Conservation (phyloP, 2,888 invertebrate species). For the Pantelozetes paolii region DNA sequence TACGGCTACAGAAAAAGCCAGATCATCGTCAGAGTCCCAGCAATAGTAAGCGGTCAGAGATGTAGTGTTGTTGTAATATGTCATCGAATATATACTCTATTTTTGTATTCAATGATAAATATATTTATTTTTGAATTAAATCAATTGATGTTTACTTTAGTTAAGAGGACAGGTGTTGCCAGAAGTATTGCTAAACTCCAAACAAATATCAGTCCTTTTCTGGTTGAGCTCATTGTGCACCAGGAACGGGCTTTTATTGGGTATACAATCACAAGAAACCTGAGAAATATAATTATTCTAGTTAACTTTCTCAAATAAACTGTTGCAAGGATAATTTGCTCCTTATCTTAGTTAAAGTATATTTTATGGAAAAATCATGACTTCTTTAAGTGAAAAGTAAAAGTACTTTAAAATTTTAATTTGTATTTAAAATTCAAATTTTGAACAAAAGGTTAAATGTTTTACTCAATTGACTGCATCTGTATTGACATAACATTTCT, state of each 20-base stretch:
- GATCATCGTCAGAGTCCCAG: conserved; percentile 47
- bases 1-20: conserved; percentile 50
- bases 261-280: conserved; percentile 47
- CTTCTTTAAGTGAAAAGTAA: too few species aligned
- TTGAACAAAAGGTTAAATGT: too few species aligned
- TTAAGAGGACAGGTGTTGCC: conserved; percentile 46
- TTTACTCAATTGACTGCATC: too few species aligned
- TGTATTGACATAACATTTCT: not conserved
- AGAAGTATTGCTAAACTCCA: conserved; percentile 46
- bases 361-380: too few species aligned
- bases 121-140: conserved; percentile 1
- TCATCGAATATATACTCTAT: conserved; percentile 48
- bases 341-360: too few species aligned
- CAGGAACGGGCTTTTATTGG: conserved; percentile 47
- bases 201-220: conserved; percentile 46
- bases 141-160: conserved; percentile 43
- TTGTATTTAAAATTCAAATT: too few species aligned
- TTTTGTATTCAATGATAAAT: not conserved
- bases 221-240: conserved; percentile 47
- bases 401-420: too few species aligned
- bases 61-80: conserved; percentile 49
- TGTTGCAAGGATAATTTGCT: not conserved
- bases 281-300: conserved; percentile 8
- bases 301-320: not conserved
- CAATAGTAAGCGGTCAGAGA: conserved; percentile 49